phyloP scores from a whole-genome alignment of 2,113 vertebrate genomes.

The Ammodytes marinus region DNA sequence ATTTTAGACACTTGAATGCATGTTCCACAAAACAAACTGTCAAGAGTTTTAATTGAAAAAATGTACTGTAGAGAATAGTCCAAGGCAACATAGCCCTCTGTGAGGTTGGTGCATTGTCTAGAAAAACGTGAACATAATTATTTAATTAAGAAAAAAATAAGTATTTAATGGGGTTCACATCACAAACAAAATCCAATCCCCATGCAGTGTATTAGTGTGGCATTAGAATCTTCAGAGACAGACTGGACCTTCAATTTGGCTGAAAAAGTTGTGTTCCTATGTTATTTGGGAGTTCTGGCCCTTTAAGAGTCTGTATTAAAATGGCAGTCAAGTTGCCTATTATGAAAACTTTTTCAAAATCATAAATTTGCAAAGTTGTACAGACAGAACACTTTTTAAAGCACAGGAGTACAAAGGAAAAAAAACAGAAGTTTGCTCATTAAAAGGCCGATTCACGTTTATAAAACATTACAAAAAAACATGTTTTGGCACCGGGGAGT shows the following conservation, averaged over 20 bases:
- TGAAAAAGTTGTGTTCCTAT: too few species aligned
- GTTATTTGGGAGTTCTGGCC: too few species aligned
- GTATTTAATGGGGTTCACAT: too few species aligned
- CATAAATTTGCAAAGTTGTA: neutral
- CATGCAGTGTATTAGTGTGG: too few species aligned
- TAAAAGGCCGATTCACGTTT: slow-evolving; percentile 30
- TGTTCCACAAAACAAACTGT: slow-evolving; percentile 1
- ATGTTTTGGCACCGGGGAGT: slow-evolving; percentile 34
- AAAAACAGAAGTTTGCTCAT: slow-evolving; percentile 1
- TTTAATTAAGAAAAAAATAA: neutral
- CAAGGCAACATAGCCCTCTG: neutral
- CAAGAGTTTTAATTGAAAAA: neutral
- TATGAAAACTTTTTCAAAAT: too few species aligned
- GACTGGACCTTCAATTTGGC: too few species aligned
- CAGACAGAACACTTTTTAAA: neutral
- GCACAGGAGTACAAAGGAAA: slow-evolving; percentile 14
- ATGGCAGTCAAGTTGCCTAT: too few species aligned
- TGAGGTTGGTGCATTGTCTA: neutral
- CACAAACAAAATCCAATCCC: too few species aligned
- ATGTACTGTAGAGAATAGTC: neutral
- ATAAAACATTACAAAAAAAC: slow-evolving; percentile 47
- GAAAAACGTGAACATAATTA: neutral
- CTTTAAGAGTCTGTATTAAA: too few species aligned
- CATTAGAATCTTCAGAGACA: too few species aligned
- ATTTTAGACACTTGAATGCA: neutral